phyloP scores from a whole-genome alignment of 2,113 vertebrate genomes.

The Hepsetus odoe region DNA sequence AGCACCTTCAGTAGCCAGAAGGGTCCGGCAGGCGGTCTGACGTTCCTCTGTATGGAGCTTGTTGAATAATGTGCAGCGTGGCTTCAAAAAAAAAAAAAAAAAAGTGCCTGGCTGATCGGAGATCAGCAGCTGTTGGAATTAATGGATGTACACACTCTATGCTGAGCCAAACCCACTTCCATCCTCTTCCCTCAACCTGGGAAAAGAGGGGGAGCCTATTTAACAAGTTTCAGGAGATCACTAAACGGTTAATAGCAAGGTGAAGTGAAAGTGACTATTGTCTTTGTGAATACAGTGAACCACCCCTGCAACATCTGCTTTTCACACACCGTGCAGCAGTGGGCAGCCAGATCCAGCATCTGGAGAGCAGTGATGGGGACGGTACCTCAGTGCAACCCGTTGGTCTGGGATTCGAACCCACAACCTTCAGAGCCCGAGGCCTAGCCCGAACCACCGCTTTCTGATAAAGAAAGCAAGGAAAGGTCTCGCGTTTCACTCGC shows the following conservation, averaged over 20 bases:
- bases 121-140: constrained; percentile 35
- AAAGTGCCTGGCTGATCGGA: constrained; percentile 27
- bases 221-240: not conserved
- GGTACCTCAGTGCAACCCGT: too few species aligned
- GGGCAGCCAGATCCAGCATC: too few species aligned
- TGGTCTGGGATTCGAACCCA: too few species aligned
- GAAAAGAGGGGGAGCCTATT: not conserved
- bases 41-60: not conserved
- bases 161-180: not conserved
- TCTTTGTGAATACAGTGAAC: too few species aligned
- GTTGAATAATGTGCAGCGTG: constrained; percentile 35
- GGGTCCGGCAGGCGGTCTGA: not conserved
- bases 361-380: too few species aligned
- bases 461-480: not conserved
- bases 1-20: not conserved
- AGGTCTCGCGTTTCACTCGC: not conserved
- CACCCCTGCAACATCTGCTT: too few species aligned
- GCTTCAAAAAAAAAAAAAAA: constrained; percentile 37
- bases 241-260: not conserved
- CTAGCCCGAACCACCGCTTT: too few species aligned
- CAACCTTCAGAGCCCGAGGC: too few species aligned
- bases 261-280: too few species aligned
- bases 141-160: constrained; percentile 15
- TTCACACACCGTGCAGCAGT: too few species aligned
- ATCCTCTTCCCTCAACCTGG: not conserved